Percentiles rank a stretch among this genome's conserved stretches.
phyloP scores from a whole-genome alignment of 2,113 vertebrate species.

The rabbit (Oryctolagus cuniculus) region mOryCun1.1 NC_091434.1:147919001-147919500 shows the following conservation, averaged over 20 bases:
- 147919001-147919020: neutral
- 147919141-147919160: neutral
- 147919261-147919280: too few species aligned
- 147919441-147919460: too few species aligned
- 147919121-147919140: neutral
- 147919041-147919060: neutral
- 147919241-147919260: neutral
- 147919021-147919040: neutral
- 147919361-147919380: too few species aligned
- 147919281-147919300: too few species aligned
- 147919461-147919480: too few species aligned
- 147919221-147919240: neutral
- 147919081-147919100: neutral
- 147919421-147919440: too few species aligned
- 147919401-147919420: too few species aligned
- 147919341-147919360: too few species aligned
- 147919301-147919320: too few species aligned
- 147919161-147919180: slow-evolving; percentile 1
- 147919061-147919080: neutral
- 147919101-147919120: neutral
- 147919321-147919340: too few species aligned
- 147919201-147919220: neutral
- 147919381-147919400: too few species aligned
- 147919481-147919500: too few species aligned
- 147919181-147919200: neutral